Conservation (phyloP, 2,888 invertebrate species). For the Cryptus viduatorius region DNA sequence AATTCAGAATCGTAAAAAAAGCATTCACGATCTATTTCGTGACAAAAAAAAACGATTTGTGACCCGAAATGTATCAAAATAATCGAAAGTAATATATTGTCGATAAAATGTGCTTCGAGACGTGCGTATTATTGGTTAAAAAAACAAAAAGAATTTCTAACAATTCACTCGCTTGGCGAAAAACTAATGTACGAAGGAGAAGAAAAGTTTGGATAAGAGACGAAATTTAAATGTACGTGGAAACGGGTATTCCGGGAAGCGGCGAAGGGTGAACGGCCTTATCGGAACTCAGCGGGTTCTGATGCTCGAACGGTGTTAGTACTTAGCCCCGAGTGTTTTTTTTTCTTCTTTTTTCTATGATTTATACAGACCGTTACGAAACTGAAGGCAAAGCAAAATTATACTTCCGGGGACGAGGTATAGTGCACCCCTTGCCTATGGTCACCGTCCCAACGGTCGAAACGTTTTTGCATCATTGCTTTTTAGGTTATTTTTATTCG, state of each 20-base stretch:
- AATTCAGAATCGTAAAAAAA: not conserved
- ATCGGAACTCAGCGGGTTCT: slow-evolving; percentile 78
- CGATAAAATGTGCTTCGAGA: no score
- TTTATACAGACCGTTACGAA: slow-evolving; percentile 71
- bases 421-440: not conserved
- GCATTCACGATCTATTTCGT: not conserved
- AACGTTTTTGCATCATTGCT: not conserved
- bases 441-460: not conserved
- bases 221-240: slow-evolving; percentile 6
- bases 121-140: no score
- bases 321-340: slow-evolving; percentile 74
- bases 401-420: slow-evolving; percentile 67
- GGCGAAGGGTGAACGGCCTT: slow-evolving; percentile 56
- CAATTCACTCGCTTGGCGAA: not conserved
- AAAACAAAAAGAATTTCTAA: no score
- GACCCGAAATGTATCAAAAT: no score
- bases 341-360: slow-evolving; percentile 68
- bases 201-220: not conserved
- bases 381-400: slow-evolving; percentile 46
- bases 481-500: not conserved
- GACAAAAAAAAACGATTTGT: no score
- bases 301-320: slow-evolving; percentile 80
- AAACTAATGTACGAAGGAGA: not conserved
- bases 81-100: no score
- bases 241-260: not conserved